These are phyloP conservation scores for Drosophila guanche DNA, from an alignment of 1,140 invertebrate species.

Conservation along the genomic window DNA sequence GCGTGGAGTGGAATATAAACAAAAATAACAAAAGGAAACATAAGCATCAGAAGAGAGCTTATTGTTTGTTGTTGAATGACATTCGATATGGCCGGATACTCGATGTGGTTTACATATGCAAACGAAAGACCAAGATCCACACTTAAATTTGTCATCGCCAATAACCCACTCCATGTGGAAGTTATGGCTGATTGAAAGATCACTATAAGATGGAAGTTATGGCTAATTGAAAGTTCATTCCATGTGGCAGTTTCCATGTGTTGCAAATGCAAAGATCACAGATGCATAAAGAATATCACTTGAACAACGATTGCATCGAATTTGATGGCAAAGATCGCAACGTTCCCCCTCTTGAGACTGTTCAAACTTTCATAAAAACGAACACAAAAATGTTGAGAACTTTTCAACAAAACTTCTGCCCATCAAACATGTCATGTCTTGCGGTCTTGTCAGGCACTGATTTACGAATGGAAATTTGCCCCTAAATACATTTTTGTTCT, in stretches of 20 bases:
- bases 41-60: conserved; percentile 27
- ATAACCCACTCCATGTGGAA: conserved; percentile 19
- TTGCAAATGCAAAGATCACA: not conserved
- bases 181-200: not conserved
- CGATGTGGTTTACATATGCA: conserved; percentile 24
- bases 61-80: conserved; percentile 49
- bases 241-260: too few relatives aligned
- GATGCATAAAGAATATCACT: not conserved
- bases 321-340: too few relatives aligned
- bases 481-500: conserved; percentile 15
- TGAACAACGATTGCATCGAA: too few relatives aligned
- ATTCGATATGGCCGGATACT: conserved; percentile 32
- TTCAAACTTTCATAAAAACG: conserved; percentile 40
- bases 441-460: conserved; percentile 53
- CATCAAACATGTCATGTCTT: conserved; percentile 27
- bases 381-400: conserved; percentile 8
- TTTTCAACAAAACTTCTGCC: conserved; percentile 7
- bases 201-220: too few relatives aligned
- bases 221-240: too few relatives aligned
- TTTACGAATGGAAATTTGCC: conserved; percentile 52
- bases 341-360: not conserved
- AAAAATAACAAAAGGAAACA: conserved; percentile 20
- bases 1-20: conserved; percentile 27
- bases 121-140: not conserved
- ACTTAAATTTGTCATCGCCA: conserved; percentile 15